Base-by-base conservation (phyloP, 1,140 invertebrate species). In the Drosophila sp. region DNA sequence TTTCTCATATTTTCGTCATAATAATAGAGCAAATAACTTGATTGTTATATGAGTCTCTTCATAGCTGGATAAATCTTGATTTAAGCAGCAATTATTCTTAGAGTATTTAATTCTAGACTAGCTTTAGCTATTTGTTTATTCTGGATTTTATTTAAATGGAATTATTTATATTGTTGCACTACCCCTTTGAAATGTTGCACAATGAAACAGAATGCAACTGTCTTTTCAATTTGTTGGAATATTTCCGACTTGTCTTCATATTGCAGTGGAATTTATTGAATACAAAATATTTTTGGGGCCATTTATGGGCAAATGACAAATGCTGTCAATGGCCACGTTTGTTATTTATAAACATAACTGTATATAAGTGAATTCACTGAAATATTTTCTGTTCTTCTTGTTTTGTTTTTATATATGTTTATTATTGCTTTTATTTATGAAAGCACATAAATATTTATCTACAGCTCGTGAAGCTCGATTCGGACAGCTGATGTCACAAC, bases 381-480 rank as follows among this genome's bases (percentile, higher is more conserved):
- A 71, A 29, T 57, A 50, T 38, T 58, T 48, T 59, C 41, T 1
- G 13, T 25, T 21, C 3, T 53, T 41, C 8, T 41, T 25, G 7
- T 38, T 32, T 38, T 32, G 38, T 48, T 57, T 72, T 59, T 59
- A 45, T 50, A 27, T 48, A 43, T 66, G 43, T 76, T 66, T 66
- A 51, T 79, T 71, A 57, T 65, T 57, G 65, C 25, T 75, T 84
- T 80, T 84, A 89, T 89, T 89, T 87, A 87, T 82, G 80, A 69
- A 50, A 67, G 43, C 78, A 61, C 67, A 87, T 87, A 87, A 87
- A 86, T 86, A 86, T 86, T 86, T 86, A 86, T 86, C 69, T 63
- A 59, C 78, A 43, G 54, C 63, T 64, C 72, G 58, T 71, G 62
- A 32, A 72, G 72, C 48, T 45, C 50, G 36, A 27, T 29, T 50